Conservation (phyloP, 1,140 invertebrate species). For the Drosophila parabipectinata region DNA sequence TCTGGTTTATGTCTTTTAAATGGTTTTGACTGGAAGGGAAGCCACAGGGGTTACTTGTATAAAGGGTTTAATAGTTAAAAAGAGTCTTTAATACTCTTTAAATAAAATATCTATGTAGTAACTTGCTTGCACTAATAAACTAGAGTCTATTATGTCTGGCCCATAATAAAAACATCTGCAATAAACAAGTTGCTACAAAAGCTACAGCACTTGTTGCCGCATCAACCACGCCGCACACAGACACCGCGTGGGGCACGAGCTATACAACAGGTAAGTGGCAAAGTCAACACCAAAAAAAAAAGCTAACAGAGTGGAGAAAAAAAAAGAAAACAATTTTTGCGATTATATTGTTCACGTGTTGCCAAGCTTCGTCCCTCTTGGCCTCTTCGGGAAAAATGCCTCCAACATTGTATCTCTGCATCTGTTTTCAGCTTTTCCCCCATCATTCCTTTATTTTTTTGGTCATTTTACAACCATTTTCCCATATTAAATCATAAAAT, state of each 20-base stretch:
- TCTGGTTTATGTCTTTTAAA: conserved; percentile 14
- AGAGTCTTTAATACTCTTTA: no score
- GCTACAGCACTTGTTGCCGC: conserved; percentile 53
- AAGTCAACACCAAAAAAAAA: conserved; percentile 34
- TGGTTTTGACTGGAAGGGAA: neutral
- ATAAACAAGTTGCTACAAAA: conserved; percentile 43
- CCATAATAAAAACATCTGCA: conserved; percentile 12
- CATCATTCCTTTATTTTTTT: conserved; percentile 11
- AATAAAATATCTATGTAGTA: no score
- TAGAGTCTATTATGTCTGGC: conserved; percentile 14
- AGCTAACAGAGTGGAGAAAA: conserved; percentile 15
- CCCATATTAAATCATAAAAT: conserved; percentile 63
- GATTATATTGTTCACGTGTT: conserved; percentile 62
- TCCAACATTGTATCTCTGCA: conserved; percentile 26
- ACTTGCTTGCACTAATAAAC: neutral
- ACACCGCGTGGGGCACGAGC: conserved; percentile 26
- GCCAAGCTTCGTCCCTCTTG: conserved; percentile 8
- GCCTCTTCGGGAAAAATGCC: conserved; percentile 11
- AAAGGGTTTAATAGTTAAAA: no score
- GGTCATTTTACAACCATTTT: conserved; percentile 47
- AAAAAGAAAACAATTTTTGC: conserved; percentile 41
- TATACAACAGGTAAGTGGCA: conserved; percentile 41
- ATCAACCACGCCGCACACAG: conserved; percentile 22
- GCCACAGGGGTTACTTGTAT: no score
- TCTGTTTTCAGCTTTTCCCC: conserved; percentile 33